A percentile compares a stretch with the other conserved stretches of the same genome.
Evolutionary conservation across 2,797 vertebrate species (phyloP).

Genomic region (Australoheros facetus): DNA sequence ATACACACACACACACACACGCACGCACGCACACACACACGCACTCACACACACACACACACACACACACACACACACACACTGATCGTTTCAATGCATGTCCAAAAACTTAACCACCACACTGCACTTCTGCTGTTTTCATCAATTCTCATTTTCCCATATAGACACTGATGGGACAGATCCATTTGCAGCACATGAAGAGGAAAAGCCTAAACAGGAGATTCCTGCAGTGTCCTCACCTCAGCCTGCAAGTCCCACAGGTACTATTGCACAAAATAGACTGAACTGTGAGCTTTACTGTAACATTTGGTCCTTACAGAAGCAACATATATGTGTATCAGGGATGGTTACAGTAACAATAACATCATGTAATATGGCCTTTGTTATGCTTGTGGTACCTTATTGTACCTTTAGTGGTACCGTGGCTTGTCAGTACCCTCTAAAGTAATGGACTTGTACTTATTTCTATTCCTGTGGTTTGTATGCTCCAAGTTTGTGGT

Average conservation of each 20-base stretch:
- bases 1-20: not conserved
- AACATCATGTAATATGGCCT: not conserved
- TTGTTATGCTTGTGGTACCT: not conserved
- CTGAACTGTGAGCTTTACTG: not conserved
- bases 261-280: slow-evolving; percentile 46
- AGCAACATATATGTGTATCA: not conserved
- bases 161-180: slow-evolving; percentile 61
- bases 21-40: not conserved
- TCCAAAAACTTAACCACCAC: not conserved
- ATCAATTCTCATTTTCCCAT: not conserved
- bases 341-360: not conserved
- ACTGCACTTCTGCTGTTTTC: not conserved
- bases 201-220: slow-evolving; percentile 54
- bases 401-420: not conserved
- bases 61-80: accelerated
- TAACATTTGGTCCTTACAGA: not conserved
- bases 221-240: slow-evolving; percentile 59
- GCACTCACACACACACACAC: not conserved
- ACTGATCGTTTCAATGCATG: not conserved
- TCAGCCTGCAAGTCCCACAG: slow-evolving; percentile 72
- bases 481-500: not conserved
- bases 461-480: not conserved
- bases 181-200: slow-evolving; percentile 66
- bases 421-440: not conserved
- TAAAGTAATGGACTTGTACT: not conserved